Conservation (phyloP, 1,140 invertebrate genomes). For the Lasaia peninsularis region DNA sequence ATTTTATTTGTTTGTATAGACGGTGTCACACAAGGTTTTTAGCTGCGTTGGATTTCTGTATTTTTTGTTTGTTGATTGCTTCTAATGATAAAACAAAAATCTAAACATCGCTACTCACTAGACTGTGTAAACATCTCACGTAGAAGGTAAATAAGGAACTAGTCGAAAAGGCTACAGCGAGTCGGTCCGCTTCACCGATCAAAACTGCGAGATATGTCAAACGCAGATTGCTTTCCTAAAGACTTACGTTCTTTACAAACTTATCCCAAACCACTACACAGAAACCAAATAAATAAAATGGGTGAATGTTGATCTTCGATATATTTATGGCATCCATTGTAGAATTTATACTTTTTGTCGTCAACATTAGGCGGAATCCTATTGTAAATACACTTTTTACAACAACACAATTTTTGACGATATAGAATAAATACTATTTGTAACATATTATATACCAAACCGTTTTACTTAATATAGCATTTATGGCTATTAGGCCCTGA, state of each 20-base stretch:
- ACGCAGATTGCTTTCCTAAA: slow-evolving; percentile 51
- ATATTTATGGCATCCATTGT: too few species aligned
- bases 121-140: slow-evolving; percentile 20
- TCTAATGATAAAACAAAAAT: slow-evolving; percentile 10
- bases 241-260: slow-evolving; percentile 39
- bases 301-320: not conserved
- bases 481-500: too few species aligned
- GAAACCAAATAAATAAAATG: slow-evolving; percentile 19
- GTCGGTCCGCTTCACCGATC: slow-evolving; percentile 41
- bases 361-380: too few species aligned
- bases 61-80: not conserved
- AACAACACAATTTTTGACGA: too few species aligned
- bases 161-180: slow-evolving; percentile 30
- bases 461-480: too few species aligned
- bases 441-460: too few species aligned
- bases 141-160: slow-evolving; percentile 24
- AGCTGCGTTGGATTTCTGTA: not conserved
- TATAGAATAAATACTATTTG: too few species aligned
- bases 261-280: slow-evolving; percentile 24
- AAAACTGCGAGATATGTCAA: slow-evolving; percentile 52
- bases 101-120: slow-evolving; percentile 16
- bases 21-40: not conserved
- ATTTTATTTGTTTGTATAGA: not conserved
- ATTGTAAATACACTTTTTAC: too few species aligned
- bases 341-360: too few species aligned